Evolutionary conservation across 1,140 invertebrate species (phyloP), one percentile per base, ranked within the genome.

Genomic region (Drosophila tsacasi): DNA sequence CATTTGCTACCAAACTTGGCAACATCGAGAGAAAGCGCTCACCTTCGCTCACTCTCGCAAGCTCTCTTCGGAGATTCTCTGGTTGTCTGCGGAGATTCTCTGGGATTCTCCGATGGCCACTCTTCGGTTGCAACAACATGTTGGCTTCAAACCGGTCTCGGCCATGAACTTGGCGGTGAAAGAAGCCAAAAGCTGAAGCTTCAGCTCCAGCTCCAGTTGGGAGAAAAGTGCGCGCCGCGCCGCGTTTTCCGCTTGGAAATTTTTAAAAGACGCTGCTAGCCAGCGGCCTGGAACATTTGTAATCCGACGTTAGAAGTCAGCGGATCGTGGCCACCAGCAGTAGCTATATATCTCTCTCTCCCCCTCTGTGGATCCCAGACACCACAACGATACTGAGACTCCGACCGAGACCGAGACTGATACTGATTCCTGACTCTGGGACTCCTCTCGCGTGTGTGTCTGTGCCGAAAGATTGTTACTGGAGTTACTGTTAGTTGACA

Each of bases 191-290:
- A 52, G 49, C 49, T 52, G n/a, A 30, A 32, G 30, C 27, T n/a
- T 19, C 50, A 25, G 55, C 55, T 30, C 30, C 30, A 30, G 30
- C 30, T 58, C 55, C 25, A 46, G 68, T 42, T 73, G 71, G 71
- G 71, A 74, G 71, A 74, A 74, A 74, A 74, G 71, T 74, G 37
- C 59, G 54, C 37, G 73, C 37, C 60, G 54, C 19, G 47, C 54
- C 25, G 72, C 74, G 72, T 76, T 85, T 86, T 86, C 80, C 79
- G 76, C 78, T 75, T 76, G 78, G 89, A 91, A 92, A 93, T 86
- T 93, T 93, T 93, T 93, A 93, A 91, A 93, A 93, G 92, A 93
- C 92, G 91, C 84, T 91, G 92, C 85, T 80, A 82, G 77, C 83
- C 75, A 86, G 72, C 76, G 67, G 67, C 64, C 62, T 52, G 87